Evolutionary conservation across 2,113 vertebrate genomes (phyloP).

Genomic region (Nothoprocta pentlandii): DNA sequence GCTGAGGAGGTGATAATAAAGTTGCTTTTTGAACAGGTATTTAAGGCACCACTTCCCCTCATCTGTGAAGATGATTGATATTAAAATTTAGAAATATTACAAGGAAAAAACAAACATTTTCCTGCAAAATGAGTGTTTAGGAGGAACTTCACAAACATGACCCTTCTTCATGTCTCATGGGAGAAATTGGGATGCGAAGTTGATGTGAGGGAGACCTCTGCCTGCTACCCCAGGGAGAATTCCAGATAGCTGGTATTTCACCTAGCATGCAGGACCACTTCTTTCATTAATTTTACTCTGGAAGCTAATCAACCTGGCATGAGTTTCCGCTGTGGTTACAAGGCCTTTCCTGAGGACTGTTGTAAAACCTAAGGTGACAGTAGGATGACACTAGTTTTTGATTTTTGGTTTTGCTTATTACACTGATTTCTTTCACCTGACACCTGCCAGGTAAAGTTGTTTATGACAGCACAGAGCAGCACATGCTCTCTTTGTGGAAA

Average conservation of each 20-base stretch:
- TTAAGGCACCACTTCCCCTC: slow-evolving; percentile 29
- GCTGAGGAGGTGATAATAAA: slow-evolving; percentile 4
- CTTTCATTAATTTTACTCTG: neutral
- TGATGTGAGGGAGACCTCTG: neutral
- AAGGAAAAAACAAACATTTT: neutral
- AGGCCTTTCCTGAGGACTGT: neutral
- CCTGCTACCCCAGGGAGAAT: neutral
- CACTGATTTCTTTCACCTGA: neutral
- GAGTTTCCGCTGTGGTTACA: neutral
- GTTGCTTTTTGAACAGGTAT: slow-evolving; percentile 39
- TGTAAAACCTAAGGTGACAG: neutral
- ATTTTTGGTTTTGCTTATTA: neutral
- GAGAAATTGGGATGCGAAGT: neutral
- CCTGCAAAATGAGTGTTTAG: neutral
- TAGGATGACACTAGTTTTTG: neutral
- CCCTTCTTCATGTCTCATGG: neutral
- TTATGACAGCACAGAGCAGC: neutral
- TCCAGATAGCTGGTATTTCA: neutral
- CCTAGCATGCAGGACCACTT: neutral
- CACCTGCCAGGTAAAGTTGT: neutral
- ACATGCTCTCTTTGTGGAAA: neutral
- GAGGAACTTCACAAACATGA: slow-evolving; percentile 19
- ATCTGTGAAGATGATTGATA: neutral
- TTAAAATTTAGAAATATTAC: slow-evolving; percentile 42
- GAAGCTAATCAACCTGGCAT: accelerated